Conservation (phyloP, 2,797 vertebrate species). For the Mareca penelope region DNA sequence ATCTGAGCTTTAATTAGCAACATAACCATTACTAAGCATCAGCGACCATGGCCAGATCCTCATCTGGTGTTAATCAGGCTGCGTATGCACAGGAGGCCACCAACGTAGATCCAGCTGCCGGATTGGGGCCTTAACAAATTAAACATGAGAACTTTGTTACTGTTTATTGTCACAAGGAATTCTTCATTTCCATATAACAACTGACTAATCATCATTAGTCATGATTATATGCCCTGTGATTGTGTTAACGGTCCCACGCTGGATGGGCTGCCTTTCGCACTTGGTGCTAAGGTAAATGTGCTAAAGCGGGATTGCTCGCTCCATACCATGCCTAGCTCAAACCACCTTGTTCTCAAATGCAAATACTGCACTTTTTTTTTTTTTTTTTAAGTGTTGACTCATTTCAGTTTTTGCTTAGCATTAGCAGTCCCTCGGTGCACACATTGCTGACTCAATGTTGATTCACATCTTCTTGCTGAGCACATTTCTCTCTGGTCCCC, state of each 20-base stretch:
- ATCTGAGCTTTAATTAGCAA: constrained; percentile 54
- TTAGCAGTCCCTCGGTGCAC: constrained; percentile 8
- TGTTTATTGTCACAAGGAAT: constrained; percentile 59
- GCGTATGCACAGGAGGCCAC: constrained; percentile 44
- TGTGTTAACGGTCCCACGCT: neutral
- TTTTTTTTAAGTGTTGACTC: neutral
- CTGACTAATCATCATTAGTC: constrained; percentile 44
- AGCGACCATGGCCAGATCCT: constrained; percentile 49
- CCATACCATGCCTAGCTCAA: neutral
- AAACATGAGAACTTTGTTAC: constrained; percentile 17
- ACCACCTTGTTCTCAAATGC: neutral
- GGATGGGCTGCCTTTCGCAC: neutral
- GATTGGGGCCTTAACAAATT: neutral
- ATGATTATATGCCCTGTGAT: neutral
- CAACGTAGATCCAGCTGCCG: constrained; percentile 1
- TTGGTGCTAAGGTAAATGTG: neutral
- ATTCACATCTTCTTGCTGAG: constrained; percentile 55
- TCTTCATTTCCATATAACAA: constrained; percentile 50
- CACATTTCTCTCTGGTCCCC: constrained; percentile 13
- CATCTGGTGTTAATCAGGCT: constrained; percentile 61
- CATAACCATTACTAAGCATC: constrained; percentile 30
- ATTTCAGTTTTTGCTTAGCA: constrained; percentile 37
- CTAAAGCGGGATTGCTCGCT: neutral
- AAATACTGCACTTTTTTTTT: neutral
- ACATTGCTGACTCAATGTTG: constrained; percentile 48